A percentile compares a stretch with the other conserved stretches of the same genome.
phyloP scores from a whole-genome alignment of 2,113 vertebrate genomes.

The Monopterus albus region DNA sequence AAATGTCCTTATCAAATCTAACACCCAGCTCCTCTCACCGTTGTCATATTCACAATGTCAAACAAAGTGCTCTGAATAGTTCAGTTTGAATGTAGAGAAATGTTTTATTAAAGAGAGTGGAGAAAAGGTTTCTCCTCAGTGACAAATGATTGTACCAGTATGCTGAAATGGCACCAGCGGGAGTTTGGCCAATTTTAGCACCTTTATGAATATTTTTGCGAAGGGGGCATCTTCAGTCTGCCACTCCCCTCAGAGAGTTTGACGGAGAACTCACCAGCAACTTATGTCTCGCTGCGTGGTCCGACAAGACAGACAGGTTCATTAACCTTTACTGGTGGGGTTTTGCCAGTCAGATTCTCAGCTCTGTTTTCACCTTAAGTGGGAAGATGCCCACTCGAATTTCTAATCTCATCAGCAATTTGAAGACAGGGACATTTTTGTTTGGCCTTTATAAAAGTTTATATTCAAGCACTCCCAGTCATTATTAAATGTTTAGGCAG shows the following conservation, averaged over 20 bases:
- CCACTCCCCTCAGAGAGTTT: slow-evolving; percentile 64
- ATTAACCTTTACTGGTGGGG: slow-evolving; percentile 66
- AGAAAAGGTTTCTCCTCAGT: background rate
- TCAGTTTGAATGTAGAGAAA: background rate
- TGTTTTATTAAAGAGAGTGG: slow-evolving; percentile 27
- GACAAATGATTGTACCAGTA: slow-evolving; percentile 48
- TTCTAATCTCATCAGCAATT: slow-evolving; percentile 17
- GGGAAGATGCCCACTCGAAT: slow-evolving; percentile 9
- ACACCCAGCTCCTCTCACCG: background rate
- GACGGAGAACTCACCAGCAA: slow-evolving; percentile 56
- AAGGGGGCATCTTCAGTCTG: slow-evolving; percentile 26
- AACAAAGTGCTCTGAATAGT: background rate
- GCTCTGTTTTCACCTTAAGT: slow-evolving; percentile 25
- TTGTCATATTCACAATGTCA: background rate
- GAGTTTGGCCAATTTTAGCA: slow-evolving; percentile 65
- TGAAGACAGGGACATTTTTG: background rate
- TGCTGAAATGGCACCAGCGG: slow-evolving; percentile 51
- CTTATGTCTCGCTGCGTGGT: slow-evolving; percentile 53
- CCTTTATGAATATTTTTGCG: slow-evolving; percentile 59
- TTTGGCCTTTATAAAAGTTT: background rate
- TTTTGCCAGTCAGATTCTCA: slow-evolving; percentile 23
- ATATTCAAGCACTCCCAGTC: too few relatives aligned
- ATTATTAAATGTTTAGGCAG: slow-evolving; percentile 5
- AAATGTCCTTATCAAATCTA: background rate
- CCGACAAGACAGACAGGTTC: slow-evolving; percentile 69